These are phyloP conservation scores for Melanostigma gelatinosum DNA, from an alignment of 2,113 vertebrate species.

Conservation along the genomic window DNA sequence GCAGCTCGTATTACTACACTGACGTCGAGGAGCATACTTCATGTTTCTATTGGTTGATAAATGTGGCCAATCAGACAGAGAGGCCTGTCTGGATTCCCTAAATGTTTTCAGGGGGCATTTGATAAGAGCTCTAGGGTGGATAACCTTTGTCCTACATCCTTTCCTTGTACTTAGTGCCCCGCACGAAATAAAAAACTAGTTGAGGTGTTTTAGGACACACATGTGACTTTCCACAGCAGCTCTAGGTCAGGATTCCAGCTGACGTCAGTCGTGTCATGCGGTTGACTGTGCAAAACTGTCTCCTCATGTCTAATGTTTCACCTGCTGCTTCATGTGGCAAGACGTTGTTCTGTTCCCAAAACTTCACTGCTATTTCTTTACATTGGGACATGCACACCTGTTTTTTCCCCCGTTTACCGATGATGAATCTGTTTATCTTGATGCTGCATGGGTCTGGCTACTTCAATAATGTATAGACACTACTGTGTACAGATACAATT, in stretches of 20 bases:
- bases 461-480: too few relatives aligned
- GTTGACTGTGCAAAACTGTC: constrained; percentile 26
- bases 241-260: not conserved
- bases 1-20: constrained; percentile 32
- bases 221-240: constrained; percentile 57
- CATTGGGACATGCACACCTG: not conserved
- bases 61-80: constrained; percentile 55
- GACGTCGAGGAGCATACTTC: constrained; percentile 8
- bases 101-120: constrained; percentile 44
- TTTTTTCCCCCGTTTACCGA: not conserved
- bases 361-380: not conserved
- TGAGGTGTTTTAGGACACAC: constrained; percentile 13
- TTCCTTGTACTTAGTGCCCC: constrained; percentile 1
- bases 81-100: constrained; percentile 50
- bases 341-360: not conserved
- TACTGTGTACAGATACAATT: not conserved
- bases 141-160: not conserved
- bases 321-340: constrained; percentile 7
- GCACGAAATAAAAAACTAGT: constrained; percentile 12
- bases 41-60: constrained; percentile 57
- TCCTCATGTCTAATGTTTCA: not conserved
- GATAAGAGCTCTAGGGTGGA: not conserved
- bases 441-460: not conserved
- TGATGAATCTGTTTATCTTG: not conserved
- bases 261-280: constrained; percentile 11